phyloP scores from a whole-genome alignment of 2,113 vertebrate species.

The Pantherophis guttatus region DNA sequence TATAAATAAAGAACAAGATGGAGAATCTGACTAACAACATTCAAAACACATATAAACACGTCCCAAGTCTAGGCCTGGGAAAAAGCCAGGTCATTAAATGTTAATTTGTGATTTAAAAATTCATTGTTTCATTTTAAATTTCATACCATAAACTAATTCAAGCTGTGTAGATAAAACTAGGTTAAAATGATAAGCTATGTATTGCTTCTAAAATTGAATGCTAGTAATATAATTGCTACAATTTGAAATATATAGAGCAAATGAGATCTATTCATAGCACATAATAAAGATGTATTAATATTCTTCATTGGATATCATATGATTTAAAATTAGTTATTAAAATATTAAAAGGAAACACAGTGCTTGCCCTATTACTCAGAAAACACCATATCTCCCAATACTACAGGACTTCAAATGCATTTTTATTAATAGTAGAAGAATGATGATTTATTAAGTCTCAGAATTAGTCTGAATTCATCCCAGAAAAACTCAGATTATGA shows the following conservation, averaged over 20 bases:
- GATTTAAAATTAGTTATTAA: neutral
- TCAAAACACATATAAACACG: neutral
- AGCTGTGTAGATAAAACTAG: neutral
- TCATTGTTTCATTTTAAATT: neutral
- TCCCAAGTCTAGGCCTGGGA: neutral
- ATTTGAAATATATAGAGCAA: neutral
- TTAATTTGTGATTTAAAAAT: neutral
- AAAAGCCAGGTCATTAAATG: neutral
- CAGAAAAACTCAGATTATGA: neutral
- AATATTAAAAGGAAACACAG: neutral
- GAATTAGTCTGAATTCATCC: neutral
- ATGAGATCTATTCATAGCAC: neutral
- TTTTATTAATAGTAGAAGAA: neutral
- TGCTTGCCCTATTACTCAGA: neutral
- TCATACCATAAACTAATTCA: neutral
- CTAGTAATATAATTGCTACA: neutral
- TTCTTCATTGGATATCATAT: neutral
- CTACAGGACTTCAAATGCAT: neutral
- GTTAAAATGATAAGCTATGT: neutral
- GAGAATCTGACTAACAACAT: neutral
- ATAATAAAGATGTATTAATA: neutral
- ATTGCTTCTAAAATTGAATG: neutral
- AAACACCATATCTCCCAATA: neutral
- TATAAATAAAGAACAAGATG: neutral
- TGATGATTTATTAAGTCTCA: neutral